These are phyloP conservation scores for Brotula barbata DNA, from an alignment of 2,797 vertebrate genomes.

Conservation along the genomic window DNA sequence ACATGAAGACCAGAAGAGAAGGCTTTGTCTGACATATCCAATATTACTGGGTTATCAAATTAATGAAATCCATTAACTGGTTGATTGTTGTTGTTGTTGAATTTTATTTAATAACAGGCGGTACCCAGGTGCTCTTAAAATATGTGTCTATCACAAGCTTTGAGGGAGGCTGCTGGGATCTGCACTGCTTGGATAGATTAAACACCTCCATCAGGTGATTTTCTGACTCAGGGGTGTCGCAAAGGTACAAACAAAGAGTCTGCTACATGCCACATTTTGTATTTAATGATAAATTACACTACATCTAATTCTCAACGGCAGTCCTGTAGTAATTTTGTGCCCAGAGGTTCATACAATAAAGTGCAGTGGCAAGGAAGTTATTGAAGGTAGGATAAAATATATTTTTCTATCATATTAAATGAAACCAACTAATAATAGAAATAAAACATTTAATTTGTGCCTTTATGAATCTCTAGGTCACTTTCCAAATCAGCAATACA, in stretches of 20 bases:
- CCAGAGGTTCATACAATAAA: slow-evolving; percentile 59
- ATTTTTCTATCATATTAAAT: slow-evolving; percentile 34
- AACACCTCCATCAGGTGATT: slow-evolving; percentile 63
- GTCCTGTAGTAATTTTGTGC: slow-evolving; percentile 42
- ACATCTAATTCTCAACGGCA: slow-evolving; percentile 54
- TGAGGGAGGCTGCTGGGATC: slow-evolving; percentile 41
- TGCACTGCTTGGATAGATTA: slow-evolving; percentile 60
- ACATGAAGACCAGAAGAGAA: too few species aligned
- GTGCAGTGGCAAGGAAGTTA: slow-evolving; percentile 51
- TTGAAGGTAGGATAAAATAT: slow-evolving; percentile 51
- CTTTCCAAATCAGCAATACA: too few species aligned
- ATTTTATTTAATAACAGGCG: slow-evolving; percentile 42
- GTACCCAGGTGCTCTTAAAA: slow-evolving; percentile 56
- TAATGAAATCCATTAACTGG: too few species aligned
- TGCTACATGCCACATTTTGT: slow-evolving; percentile 26
- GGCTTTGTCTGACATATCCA: too few species aligned
- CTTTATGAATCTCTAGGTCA: too few species aligned
- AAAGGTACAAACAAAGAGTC: slow-evolving; percentile 25
- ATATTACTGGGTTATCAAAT: too few species aligned
- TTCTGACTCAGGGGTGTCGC: slow-evolving; percentile 57
- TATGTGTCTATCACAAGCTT: slow-evolving; percentile 57
- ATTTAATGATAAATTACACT: slow-evolving; percentile 49
- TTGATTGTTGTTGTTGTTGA: too few species aligned
- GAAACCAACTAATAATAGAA: slow-evolving; percentile 33
- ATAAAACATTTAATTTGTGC: neutral